Conservation (phyloP, 1,140 invertebrate genomes). For the Drosophila tristis region DNA sequence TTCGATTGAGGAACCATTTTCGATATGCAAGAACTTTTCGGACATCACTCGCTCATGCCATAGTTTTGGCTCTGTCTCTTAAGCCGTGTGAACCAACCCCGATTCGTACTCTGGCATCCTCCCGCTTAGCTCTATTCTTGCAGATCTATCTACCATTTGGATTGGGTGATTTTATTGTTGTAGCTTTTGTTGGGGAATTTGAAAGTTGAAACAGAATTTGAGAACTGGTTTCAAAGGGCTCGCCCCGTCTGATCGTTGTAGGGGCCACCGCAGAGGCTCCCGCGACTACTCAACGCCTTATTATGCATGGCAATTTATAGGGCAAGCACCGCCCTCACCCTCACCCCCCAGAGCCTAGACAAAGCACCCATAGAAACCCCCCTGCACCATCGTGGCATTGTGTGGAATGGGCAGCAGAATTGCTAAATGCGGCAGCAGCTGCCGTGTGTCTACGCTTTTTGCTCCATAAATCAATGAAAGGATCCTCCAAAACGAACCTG, state of each 20-base stretch:
- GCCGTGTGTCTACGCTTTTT: slow-evolving; percentile 74
- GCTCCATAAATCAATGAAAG: slow-evolving; percentile 70
- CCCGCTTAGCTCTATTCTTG: neutral
- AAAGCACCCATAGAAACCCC: neutral
- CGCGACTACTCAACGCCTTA: slow-evolving; percentile 67
- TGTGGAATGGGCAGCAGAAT: slow-evolving; percentile 1
- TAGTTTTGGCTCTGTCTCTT: no score
- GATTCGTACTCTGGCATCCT: no score
- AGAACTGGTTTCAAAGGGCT: slow-evolving; percentile 22
- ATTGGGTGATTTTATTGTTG: slow-evolving; percentile 32
- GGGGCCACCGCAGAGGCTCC: slow-evolving; percentile 34
- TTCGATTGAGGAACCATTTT: no score
- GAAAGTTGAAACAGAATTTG: slow-evolving; percentile 12
- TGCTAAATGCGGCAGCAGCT: slow-evolving; percentile 73
- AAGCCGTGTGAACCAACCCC: no score
- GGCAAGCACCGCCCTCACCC: slow-evolving; percentile 22
- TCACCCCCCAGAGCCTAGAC: slow-evolving; percentile 10
- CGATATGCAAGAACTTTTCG: no score
- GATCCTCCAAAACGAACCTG: slow-evolving; percentile 23
- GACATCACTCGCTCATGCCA: no score
- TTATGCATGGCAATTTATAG: slow-evolving; percentile 74
- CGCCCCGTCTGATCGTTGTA: neutral
- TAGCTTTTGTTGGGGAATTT: slow-evolving; percentile 14
- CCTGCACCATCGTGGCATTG: neutral
- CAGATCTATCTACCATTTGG: no score